A percentile compares a stretch with the other conserved stretches of the same genome.
These are phyloP conservation scores for Idaea dimidiata DNA, from an alignment of 2,888 invertebrate species.

Conservation along the genomic window DNA sequence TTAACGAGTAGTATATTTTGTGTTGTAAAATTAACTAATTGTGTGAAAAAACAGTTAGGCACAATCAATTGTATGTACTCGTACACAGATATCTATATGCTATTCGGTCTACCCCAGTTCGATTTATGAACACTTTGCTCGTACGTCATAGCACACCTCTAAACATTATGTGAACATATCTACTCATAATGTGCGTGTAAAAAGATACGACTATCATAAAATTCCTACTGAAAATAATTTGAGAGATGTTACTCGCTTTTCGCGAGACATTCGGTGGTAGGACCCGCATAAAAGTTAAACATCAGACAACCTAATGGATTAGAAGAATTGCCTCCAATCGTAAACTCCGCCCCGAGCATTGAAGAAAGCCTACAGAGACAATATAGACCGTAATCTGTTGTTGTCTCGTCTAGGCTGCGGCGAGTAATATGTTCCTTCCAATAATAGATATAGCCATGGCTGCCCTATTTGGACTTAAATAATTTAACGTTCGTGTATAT, in stretches of 20 bases:
- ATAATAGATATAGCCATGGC: slow-evolving; percentile 39
- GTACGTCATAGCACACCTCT: slow-evolving; percentile 59
- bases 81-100: slow-evolving; percentile 29
- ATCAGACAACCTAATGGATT: slow-evolving; percentile 78
- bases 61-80: neutral
- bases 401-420: slow-evolving; percentile 42
- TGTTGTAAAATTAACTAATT: too few relatives aligned
- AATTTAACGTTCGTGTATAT: slow-evolving; percentile 36
- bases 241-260: slow-evolving; percentile 73
- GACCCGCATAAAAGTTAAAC: slow-evolving; percentile 76
- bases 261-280: slow-evolving; percentile 75
- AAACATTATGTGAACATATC: slow-evolving; percentile 74
- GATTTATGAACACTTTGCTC: slow-evolving; percentile 70
- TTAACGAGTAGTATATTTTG: too few relatives aligned
- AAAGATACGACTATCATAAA: slow-evolving; percentile 79
- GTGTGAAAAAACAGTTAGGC: neutral
- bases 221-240: slow-evolving; percentile 78
- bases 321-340: slow-evolving; percentile 75
- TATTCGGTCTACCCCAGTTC: slow-evolving; percentile 70
- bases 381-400: slow-evolving; percentile 57
- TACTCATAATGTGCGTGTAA: slow-evolving; percentile 76
- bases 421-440: slow-evolving; percentile 42
- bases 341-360: slow-evolving; percentile 62
- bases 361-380: slow-evolving; percentile 58
- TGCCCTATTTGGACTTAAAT: slow-evolving; percentile 34